phyloP scores from a whole-genome alignment of 2,888 invertebrate species.

The Nebria brevicollis region DNA sequence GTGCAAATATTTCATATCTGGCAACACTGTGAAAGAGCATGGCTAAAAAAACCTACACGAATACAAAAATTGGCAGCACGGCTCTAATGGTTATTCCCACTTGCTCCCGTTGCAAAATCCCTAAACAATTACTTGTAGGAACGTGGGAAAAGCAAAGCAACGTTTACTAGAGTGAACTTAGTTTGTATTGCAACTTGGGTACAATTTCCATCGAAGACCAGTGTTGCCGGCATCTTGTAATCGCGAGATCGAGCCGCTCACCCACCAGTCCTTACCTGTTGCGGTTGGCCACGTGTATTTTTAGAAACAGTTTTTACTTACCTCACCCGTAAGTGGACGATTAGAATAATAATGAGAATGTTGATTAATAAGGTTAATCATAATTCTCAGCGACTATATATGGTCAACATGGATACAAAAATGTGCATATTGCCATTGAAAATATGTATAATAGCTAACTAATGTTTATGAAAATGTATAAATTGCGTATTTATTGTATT shows the following conservation, averaged over 20 bases:
- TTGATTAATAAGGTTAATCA: conserved; percentile 44
- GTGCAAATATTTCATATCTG: neutral
- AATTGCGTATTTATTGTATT: neutral
- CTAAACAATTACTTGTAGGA: neutral
- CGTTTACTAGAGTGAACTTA: neutral
- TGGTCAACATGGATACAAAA: no score
- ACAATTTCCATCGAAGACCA: neutral
- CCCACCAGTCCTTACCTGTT: conserved; percentile 30
- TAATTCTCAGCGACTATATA: neutral
- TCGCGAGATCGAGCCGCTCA: conserved; percentile 3
- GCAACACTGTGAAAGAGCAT: neutral
- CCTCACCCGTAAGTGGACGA: conserved; percentile 32
- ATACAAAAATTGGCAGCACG: neutral
- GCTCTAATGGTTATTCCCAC: neutral
- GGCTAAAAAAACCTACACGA: neutral
- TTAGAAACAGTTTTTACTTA: conserved; percentile 41
- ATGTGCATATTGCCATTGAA: no score
- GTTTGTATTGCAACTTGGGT: neutral
- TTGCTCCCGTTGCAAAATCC: neutral
- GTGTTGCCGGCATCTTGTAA: neutral
- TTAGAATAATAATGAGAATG: conserved; percentile 41
- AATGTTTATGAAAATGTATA: neutral
- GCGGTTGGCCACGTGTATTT: conserved; percentile 36
- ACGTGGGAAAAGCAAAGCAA: neutral
- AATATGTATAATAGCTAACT: no score